Conservation (phyloP, 2,113 vertebrate species). For the Hippopotamus amphibius region DNA sequence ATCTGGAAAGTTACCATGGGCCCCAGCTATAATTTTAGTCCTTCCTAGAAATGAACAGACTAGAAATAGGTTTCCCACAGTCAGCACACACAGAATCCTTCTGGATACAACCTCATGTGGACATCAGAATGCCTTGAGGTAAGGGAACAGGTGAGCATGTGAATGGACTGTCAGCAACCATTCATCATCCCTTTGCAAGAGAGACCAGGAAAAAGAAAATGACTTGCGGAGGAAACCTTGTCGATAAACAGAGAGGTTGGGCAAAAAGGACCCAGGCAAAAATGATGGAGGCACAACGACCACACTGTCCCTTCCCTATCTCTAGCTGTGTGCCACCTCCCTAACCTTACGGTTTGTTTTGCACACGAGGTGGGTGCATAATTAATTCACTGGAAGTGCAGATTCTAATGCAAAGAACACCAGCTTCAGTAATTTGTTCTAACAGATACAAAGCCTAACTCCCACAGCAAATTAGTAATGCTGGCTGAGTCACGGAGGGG, state of each 20-base stretch:
- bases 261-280: not conserved
- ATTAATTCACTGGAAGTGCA: slow-evolving; percentile 41
- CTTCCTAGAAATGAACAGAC: slow-evolving; percentile 30
- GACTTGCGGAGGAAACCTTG: not conserved
- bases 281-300: not conserved
- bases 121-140: not conserved
- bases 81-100: not conserved
- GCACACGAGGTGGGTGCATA: not conserved
- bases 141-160: not conserved
- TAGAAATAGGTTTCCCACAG: not conserved
- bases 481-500: slow-evolving; percentile 67
- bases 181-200: not conserved
- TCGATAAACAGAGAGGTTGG: not conserved
- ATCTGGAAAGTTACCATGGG: not conserved
- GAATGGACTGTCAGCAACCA: not conserved
- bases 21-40: slow-evolving; percentile 7
- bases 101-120: not conserved
- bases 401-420: slow-evolving; percentile 57
- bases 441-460: slow-evolving; percentile 67
- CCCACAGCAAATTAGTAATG: slow-evolving; percentile 70
- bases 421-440: slow-evolving; percentile 67
- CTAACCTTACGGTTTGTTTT: not conserved
- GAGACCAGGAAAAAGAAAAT: not conserved
- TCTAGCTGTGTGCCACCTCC: not conserved
- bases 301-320: not conserved